These are phyloP conservation scores for Diorhabda sublineata DNA, from an alignment of 1,140 invertebrate species.

Conservation along the genomic window DNA sequence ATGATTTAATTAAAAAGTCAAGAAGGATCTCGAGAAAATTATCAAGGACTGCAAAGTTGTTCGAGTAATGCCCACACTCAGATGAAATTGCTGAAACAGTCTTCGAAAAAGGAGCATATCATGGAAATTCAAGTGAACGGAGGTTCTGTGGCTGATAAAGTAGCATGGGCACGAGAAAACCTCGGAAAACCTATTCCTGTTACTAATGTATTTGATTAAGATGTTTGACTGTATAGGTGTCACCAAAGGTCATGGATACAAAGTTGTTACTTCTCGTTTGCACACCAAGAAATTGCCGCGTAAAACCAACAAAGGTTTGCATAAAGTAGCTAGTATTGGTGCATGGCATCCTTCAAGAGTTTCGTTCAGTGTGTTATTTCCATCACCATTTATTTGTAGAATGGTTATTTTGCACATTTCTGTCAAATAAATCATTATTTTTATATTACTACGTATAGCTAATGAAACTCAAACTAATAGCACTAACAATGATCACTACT, in stretches of 20 bases:
- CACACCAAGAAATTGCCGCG: conserved; percentile 99
- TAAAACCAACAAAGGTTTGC: conserved; percentile 99
- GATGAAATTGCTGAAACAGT: conserved; percentile 96
- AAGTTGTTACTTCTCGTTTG: conserved; percentile 99
- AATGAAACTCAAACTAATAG: too few relatives aligned
- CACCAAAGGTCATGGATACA: conserved; percentile 99
- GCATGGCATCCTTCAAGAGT: conserved; percentile 99
- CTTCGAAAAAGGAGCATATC: conserved; percentile 99
- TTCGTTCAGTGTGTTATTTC: conserved; percentile 79
- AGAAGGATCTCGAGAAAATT: conserved; percentile 95
- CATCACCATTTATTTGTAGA: too few relatives aligned
- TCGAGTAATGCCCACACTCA: conserved; percentile 96
- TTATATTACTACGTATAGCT: too few relatives aligned
- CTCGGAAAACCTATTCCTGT: conserved; percentile 93
- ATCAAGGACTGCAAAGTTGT: conserved; percentile 97
- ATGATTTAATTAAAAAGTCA: conserved; percentile 94
- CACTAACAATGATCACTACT: too few relatives aligned
- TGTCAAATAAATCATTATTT: too few relatives aligned
- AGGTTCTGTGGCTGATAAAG: conserved; percentile 90
- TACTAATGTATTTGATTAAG: conserved; percentile 82
- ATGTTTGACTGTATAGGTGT: conserved; percentile 99
- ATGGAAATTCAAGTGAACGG: conserved; percentile 99
- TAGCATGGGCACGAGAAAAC: conserved; percentile 94
- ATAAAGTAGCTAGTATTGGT: conserved; percentile 99
- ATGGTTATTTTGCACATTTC: too few relatives aligned